Evolutionary conservation across 2,888 invertebrate species (phyloP).

Genomic region (Ryuthela nishihirai): DNA sequence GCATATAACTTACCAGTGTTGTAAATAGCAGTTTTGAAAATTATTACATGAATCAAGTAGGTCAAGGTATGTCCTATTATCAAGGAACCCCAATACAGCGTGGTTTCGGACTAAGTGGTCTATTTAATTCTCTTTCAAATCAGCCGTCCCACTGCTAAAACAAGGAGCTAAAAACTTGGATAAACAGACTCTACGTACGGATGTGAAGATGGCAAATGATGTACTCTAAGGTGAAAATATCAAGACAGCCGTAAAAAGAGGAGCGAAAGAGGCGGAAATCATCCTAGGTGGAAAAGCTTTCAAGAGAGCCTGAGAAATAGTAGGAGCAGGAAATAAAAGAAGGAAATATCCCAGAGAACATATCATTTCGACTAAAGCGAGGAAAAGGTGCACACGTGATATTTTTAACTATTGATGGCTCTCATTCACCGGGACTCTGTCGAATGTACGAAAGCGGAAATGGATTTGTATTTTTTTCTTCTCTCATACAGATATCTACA

Average conservation of each 20-base stretch:
- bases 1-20: conserved; percentile 1
- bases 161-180: neutral
- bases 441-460: conserved; percentile 21
- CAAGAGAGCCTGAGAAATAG: neutral
- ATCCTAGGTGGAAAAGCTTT: neutral
- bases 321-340: neutral
- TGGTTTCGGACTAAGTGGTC: neutral
- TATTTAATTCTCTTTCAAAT: neutral
- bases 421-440: too few relatives aligned
- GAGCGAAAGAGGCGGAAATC: neutral
- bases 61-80: neutral
- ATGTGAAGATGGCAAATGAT: neutral
- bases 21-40: neutral
- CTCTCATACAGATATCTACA: conserved; percentile 9
- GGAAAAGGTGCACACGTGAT: neutral
- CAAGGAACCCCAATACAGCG: neutral
- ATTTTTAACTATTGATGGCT: neutral
- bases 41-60: neutral
- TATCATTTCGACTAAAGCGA: neutral
- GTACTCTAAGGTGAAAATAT: neutral
- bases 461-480: conserved; percentile 16
- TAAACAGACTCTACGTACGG: neutral
- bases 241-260: neutral
- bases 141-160: neutral
- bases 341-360: neutral